Conservation (phyloP, 2,888 invertebrate genomes). For the Drosophila fulvimacula region DNA sequence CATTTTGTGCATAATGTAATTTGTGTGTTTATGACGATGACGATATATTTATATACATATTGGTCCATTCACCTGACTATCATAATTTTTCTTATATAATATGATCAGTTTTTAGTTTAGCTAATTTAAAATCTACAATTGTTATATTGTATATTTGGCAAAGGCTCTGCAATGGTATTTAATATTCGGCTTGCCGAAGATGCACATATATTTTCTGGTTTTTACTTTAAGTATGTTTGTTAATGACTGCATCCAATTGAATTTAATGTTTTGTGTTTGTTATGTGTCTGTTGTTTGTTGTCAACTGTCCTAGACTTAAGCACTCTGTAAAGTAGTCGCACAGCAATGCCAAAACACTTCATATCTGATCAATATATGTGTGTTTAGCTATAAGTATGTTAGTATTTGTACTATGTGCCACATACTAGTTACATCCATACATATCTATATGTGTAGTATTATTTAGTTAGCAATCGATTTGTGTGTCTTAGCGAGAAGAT, state of each 20-base stretch:
- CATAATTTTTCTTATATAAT: not conserved
- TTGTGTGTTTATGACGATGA: no score
- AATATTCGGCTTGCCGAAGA: conserved; percentile 17
- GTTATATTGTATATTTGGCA: not conserved
- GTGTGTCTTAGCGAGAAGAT: conserved; percentile 20
- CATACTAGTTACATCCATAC: conserved; percentile 1
- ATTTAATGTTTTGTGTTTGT: conserved; percentile 36
- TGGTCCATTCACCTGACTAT: not conserved
- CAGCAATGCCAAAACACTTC: conserved; percentile 26
- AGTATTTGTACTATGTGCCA: conserved; percentile 16
- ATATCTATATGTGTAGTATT: conserved; percentile 25
- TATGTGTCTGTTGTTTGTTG: conserved; percentile 41
- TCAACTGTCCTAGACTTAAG: conserved; percentile 59
- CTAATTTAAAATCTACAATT: not conserved
- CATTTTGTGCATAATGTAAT: not conserved
- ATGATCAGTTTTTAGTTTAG: no score
- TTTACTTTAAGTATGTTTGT: conserved; percentile 4
- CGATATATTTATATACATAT: not conserved
- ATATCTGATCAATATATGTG: conserved; percentile 11
- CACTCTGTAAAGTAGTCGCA: conserved; percentile 50
- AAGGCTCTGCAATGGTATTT: conserved; percentile 16
- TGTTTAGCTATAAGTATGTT: conserved; percentile 30
- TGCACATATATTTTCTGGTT: not conserved
- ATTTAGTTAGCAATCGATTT: conserved; percentile 31
- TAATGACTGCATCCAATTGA: conserved; percentile 20